A percentile compares a stretch with the other conserved stretches of the same genome.
Evolutionary conservation across 1,140 invertebrate species (phyloP).

Genomic region (Zaprionus kolodkinae): DNA sequence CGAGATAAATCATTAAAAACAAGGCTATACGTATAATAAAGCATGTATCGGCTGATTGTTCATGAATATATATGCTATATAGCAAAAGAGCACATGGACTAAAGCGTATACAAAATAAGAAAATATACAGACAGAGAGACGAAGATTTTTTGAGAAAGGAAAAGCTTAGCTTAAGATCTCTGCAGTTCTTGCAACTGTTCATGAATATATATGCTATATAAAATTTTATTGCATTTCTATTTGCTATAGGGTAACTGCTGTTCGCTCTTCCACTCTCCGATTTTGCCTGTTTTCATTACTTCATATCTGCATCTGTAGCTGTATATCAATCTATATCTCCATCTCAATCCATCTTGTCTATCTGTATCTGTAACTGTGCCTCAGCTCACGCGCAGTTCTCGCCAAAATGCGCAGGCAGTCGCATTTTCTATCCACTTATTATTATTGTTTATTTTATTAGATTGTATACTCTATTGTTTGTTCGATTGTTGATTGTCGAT

Average conservation of each 20-base stretch:
- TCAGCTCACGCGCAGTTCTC: conserved; percentile 24
- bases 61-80: too few species aligned
- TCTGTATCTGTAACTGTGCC: conserved; percentile 24
- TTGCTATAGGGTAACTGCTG: background rate
- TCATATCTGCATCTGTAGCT: conserved; percentile 5
- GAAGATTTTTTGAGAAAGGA: background rate
- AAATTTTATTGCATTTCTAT: background rate
- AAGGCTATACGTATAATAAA: too few species aligned
- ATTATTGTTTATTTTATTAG: conserved; percentile 16
- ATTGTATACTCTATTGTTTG: conserved; percentile 29
- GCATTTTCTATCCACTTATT: conserved; percentile 18
- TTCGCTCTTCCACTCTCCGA: background rate
- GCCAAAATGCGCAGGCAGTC: conserved; percentile 21
- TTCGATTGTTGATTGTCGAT: conserved; percentile 40
- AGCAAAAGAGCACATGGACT: too few species aligned
- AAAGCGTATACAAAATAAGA: too few species aligned
- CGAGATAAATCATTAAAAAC: too few species aligned
- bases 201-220: background rate
- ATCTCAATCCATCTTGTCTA: background rate
- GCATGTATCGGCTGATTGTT: too few species aligned
- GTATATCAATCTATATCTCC: conserved; percentile 15
- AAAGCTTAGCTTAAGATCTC: background rate
- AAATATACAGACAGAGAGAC: too few species aligned
- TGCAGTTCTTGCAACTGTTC: background rate
- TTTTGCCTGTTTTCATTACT: background rate